Percentiles rank a stretch among this genome's conserved stretches.
phyloP scores from a whole-genome alignment of 2,113 vertebrate genomes.

The Capreolus pygargus region DNA sequence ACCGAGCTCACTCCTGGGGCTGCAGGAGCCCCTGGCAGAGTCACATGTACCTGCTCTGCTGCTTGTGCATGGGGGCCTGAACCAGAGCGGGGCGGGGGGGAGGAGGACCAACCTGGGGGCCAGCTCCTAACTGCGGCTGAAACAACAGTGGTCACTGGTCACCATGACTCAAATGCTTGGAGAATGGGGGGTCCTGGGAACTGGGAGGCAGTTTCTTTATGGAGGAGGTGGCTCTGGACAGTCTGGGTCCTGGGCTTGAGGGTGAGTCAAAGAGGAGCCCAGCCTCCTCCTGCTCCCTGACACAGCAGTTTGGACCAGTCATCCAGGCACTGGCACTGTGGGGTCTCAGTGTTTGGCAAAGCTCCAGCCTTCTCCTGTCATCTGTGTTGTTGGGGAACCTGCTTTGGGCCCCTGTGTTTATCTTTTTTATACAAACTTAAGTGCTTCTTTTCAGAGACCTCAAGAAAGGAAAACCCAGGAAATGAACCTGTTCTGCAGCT shows the following conservation, averaged over 20 bases:
- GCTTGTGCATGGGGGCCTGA: no score
- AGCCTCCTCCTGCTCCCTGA: neutral
- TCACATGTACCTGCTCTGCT: no score
- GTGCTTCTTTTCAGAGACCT: neutral
- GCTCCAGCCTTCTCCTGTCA: neutral
- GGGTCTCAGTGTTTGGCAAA: neutral
- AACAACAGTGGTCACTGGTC: neutral
- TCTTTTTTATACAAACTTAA: neutral
- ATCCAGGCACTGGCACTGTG: fast-evolving
- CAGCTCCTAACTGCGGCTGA: neutral
- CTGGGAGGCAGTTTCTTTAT: neutral
- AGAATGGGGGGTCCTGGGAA: no score
- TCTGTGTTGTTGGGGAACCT: neutral
- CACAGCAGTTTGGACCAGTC: no score
- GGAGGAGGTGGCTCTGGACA: no score
- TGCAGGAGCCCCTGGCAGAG: no score
- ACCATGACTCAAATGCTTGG: fast-evolving
- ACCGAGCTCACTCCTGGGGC: no score
- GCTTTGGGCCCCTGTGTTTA: neutral
- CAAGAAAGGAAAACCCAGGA: no score
- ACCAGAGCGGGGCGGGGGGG: fast-evolving
- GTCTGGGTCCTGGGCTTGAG: neutral
- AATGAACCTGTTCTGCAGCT: no score
- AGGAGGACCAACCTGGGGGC: no score
- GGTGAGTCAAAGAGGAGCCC: neutral